A percentile compares a stretch with the other conserved stretches of the same genome.
Evolutionary conservation across 2,797 vertebrate genomes (phyloP).

Genomic region (Leuciscus waleckii): DNA sequence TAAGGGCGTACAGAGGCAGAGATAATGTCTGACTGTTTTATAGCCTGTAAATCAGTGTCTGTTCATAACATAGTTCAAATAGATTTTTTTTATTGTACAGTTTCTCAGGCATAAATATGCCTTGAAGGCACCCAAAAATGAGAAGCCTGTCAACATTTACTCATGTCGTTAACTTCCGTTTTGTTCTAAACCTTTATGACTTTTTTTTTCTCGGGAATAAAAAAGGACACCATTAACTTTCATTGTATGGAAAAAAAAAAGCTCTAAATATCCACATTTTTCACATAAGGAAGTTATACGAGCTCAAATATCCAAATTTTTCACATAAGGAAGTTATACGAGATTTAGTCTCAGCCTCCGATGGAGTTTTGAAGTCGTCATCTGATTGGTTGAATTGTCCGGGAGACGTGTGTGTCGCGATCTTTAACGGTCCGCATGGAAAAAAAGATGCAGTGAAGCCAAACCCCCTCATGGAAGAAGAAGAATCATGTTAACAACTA

Average conservation of each 20-base stretch:
- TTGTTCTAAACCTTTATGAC: neutral
- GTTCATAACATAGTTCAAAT: neutral
- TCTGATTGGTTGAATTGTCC: too few relatives aligned
- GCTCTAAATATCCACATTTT: too few relatives aligned
- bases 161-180: neutral
- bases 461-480: too few relatives aligned
- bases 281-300: neutral
- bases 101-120: neutral
- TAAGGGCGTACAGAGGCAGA: neutral
- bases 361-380: too few relatives aligned
- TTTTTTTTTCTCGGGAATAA: neutral
- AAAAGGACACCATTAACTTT: neutral
- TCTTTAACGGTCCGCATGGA: too few relatives aligned
- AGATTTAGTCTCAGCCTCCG: neutral
- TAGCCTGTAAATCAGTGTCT: neutral
- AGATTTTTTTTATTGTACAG: neutral
- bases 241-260: neutral
- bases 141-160: conserved; percentile 1
- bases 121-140: neutral
- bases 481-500: too few relatives aligned
- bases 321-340: neutral
- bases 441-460: too few relatives aligned
- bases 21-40: neutral
- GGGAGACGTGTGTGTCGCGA: too few relatives aligned
- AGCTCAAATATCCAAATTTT: too few relatives aligned